A percentile compares a stretch with the other conserved stretches of the same genome.
phyloP scores from a whole-genome alignment of 2,113 vertebrate species.

The Cygnus atratus region DNA sequence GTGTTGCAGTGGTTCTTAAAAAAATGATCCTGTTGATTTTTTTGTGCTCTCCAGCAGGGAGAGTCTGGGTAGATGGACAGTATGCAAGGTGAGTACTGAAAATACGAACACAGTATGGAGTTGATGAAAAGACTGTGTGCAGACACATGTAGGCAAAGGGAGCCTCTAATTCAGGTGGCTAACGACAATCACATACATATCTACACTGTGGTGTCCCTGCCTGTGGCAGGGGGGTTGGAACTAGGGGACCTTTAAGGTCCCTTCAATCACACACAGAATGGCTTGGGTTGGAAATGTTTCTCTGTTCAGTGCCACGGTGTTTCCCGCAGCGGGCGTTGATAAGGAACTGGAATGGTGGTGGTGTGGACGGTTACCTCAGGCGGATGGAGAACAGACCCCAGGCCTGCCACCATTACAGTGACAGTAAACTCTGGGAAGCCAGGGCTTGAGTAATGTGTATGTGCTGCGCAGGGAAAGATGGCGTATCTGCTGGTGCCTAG shows the following conservation, averaged over 20 bases:
- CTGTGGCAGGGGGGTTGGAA: too few species aligned
- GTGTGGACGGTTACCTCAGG: background rate
- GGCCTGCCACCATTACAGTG: background rate
- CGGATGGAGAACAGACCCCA: background rate
- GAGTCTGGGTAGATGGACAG: background rate
- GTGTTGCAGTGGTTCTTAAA: background rate
- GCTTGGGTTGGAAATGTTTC: background rate
- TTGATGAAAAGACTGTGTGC: background rate
- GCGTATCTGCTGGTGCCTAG: background rate
- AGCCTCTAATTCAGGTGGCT: background rate
- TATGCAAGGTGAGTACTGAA: background rate
- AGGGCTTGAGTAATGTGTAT: rapidly evolving
- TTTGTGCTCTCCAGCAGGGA: background rate
- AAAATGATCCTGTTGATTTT: background rate
- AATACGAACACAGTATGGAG: background rate
- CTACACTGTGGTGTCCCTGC: background rate
- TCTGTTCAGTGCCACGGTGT: background rate
- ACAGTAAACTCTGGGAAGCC: background rate
- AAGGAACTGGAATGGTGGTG: background rate
- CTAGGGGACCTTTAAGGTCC: too few species aligned
- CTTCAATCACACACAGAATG: too few species aligned
- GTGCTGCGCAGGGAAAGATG: background rate
- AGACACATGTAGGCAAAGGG: background rate
- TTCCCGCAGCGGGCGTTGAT: background rate
- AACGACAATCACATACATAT: background rate